Evolutionary conservation across 2,797 vertebrate species (phyloP).

Genomic region (Chloroceryle amazona): DNA sequence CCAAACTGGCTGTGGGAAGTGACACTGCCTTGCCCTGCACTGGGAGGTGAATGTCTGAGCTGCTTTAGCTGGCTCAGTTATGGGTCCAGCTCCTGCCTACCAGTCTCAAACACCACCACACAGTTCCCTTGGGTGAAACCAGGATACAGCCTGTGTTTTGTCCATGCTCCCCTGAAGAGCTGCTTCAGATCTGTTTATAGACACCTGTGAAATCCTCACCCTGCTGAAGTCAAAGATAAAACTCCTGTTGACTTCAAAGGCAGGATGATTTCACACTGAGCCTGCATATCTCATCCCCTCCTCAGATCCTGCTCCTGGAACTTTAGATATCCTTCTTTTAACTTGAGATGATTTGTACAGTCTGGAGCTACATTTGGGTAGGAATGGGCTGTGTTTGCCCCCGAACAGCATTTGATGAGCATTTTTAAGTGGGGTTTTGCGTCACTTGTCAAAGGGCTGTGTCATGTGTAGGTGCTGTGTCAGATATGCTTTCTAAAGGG

Average conservation of each 20-base stretch:
- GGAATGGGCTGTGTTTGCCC: conserved; percentile 12
- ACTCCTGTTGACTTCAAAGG: conserved; percentile 32
- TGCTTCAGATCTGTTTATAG: conserved; percentile 29
- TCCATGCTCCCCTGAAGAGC: neutral
- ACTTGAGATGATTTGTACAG: neutral
- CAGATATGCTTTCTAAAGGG: neutral
- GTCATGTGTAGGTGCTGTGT: neutral
- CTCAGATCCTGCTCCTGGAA: neutral
- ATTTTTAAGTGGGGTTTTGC: neutral
- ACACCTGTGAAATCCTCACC: neutral
- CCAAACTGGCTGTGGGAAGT: fast-evolving
- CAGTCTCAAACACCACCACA: neutral
- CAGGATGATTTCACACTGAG: neutral
- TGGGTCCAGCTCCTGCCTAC: neutral
- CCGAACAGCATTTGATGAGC: conserved; percentile 9
- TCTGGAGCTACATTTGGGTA: conserved; percentile 44
- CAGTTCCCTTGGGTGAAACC: neutral
- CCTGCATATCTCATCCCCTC: neutral
- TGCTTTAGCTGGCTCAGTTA: neutral
- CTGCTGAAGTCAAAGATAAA: conserved; percentile 8
- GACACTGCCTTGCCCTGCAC: fast-evolving
- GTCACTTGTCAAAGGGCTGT: neutral
- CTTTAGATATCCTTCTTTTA: conserved; percentile 28
- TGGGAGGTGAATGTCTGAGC: fast-evolving
- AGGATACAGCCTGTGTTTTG: neutral